These are phyloP conservation scores for Graphium colonna DNA, from an alignment of 2,888 invertebrate species.

Conservation along the genomic window DNA sequence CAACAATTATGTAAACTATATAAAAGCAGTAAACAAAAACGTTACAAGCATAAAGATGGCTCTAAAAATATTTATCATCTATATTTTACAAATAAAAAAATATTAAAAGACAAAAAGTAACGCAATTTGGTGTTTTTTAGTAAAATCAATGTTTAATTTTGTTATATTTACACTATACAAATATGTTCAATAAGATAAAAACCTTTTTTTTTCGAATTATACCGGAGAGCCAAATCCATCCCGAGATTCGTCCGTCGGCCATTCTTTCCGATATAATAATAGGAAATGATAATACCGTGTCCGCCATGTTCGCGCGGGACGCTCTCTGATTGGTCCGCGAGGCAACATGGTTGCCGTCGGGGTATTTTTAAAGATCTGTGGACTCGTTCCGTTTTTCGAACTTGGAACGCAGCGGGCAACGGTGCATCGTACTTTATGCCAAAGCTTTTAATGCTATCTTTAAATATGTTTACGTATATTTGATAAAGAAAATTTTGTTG, in stretches of 20 bases:
- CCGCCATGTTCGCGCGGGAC: slow-evolving; percentile 57
- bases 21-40: not conserved
- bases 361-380: slow-evolving; percentile 40
- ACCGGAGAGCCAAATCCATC: slow-evolving; percentile 26
- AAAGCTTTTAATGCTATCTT: not conserved
- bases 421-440: slow-evolving; percentile 19
- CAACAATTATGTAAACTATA: slow-evolving; percentile 9
- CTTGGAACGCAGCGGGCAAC: slow-evolving; percentile 26
- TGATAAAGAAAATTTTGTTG: too few species aligned
- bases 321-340: slow-evolving; percentile 59
- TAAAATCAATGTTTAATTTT: not conserved
- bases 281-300: slow-evolving; percentile 54
- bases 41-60: slow-evolving; percentile 8
- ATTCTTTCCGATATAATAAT: slow-evolving; percentile 49
- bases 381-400: slow-evolving; percentile 34
- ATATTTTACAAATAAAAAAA: not conserved
- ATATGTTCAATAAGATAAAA: too few species aligned
- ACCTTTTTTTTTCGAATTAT: too few species aligned
- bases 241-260: slow-evolving; percentile 35
- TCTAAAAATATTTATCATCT: not conserved
- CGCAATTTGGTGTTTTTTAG: not conserved
- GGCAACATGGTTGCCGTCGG: slow-evolving; percentile 63
- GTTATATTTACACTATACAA: too few species aligned
- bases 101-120: not conserved
- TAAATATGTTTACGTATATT: not conserved